Evolutionary conservation across 1,140 invertebrate species (phyloP), one percentile per base, ranked within the genome.

Genomic region (Drosophila fuyamai): DNA sequence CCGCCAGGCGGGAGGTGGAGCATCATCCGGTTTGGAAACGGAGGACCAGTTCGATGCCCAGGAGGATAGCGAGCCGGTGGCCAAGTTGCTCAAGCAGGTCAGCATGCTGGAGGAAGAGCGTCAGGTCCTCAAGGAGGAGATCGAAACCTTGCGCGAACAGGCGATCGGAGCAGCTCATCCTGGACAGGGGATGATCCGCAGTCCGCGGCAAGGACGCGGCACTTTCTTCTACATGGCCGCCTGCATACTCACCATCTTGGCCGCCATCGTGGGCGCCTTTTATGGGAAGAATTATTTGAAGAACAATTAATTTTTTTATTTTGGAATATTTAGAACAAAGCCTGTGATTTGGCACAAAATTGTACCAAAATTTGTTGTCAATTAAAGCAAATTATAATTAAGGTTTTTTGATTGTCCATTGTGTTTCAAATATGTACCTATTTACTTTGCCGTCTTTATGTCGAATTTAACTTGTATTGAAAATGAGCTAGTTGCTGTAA

Each of bases 71-170:
- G 61, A 73, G 38, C 46, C 60, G 0, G 1, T 51, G 14, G 59
- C 46, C 10, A 61, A 55, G 12, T 18, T 78, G 2, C 4, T 62
- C 5, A 60, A 67, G 14, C 43, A 67, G 23, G 56, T 84, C 8
- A 56, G 41, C 18, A 10, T 47, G 6, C 35, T 86, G 44, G 68
- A 85, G 32, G 47, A 67, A 0, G 65, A 85, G 23, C 57, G 61
- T 13, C 9, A 27, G 7, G 5, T 13, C 0, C 38, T 85, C 4
- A 36, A 46, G 47, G 27, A 60, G 12, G 38, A 85, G 40, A 16
- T 85, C 9, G 44, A 58, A 1, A 10, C 5, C 0, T 35, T 81
- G 9, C 7, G 10, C 4, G 27, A 41, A 5, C 10, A 14, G 16
- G 4, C 16, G 7, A 16, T 43, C 32, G 57, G 44, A 36, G 5